phyloP scores from a whole-genome alignment of 64 coral and sea anemone genomes.

The Actinia equina region DNA sequence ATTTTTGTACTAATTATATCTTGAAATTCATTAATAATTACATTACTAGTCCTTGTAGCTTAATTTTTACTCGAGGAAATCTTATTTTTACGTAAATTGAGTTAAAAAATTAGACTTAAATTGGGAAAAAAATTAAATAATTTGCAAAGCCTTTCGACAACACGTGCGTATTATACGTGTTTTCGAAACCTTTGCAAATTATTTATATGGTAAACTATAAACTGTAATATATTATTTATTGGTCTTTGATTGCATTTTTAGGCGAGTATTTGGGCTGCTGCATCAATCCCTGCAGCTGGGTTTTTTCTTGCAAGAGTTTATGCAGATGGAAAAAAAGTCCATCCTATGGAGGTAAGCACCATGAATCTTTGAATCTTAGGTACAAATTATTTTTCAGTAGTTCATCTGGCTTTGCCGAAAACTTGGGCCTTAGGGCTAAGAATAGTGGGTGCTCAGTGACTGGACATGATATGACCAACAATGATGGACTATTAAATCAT shows the following conservation, averaged over 20 bases:
- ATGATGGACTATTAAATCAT: too few relatives aligned
- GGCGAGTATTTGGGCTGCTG: not conserved
- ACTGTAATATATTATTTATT: not conserved
- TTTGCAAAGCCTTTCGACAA: not conserved
- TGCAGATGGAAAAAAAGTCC: conserved; percentile 66
- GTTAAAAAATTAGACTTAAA: not conserved
- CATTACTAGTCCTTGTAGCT: not conserved
- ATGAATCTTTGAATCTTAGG: not conserved
- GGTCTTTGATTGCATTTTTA: not conserved
- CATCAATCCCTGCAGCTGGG: not conserved
- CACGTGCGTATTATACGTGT: not conserved
- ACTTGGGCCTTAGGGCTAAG: too few relatives aligned
- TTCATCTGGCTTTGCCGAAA: too few relatives aligned
- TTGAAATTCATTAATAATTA: not conserved
- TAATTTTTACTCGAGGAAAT: not conserved
- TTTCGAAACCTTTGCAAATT: too few relatives aligned
- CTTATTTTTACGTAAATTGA: not conserved
- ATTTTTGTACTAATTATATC: not conserved
- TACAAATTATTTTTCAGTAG: too few relatives aligned
- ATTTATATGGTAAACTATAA: too few relatives aligned
- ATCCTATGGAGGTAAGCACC: conserved; percentile 72
- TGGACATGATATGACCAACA: too few relatives aligned
- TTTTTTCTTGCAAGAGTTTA: conserved; percentile 24
- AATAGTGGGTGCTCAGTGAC: too few relatives aligned
- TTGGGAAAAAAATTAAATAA: not conserved